These are phyloP conservation scores for Polypedilum vanderplanki DNA, from an alignment of 1,140 invertebrate genomes.

Conservation along the genomic window DNA sequence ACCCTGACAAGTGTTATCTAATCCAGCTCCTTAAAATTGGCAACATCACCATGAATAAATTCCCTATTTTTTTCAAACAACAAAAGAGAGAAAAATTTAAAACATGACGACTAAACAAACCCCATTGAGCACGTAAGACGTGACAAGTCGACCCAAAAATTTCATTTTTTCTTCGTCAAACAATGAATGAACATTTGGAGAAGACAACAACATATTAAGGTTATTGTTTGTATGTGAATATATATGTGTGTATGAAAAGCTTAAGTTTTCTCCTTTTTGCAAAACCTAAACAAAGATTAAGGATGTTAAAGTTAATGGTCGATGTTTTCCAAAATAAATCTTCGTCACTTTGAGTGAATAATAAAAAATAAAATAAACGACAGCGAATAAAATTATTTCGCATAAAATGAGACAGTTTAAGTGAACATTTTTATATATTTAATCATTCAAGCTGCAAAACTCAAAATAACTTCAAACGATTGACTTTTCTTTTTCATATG, in stretches of 20 bases:
- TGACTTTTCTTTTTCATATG: slow-evolving; percentile 1
- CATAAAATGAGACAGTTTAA: slow-evolving; percentile 10
- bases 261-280: background rate
- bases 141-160: background rate
- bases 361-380: background rate
- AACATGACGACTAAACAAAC: background rate
- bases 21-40: no score
- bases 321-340: slow-evolving; percentile 19
- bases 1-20: no score
- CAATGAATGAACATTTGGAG: background rate
- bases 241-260: background rate
- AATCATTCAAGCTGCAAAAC: background rate
- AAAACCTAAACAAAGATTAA: slow-evolving; percentile 13
- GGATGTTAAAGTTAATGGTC: slow-evolving; percentile 12
- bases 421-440: background rate
- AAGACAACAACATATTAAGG: slow-evolving; percentile 18
- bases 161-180: slow-evolving; percentile 22
- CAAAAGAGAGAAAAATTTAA: background rate
- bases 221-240: background rate
- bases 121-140: slow-evolving; percentile 1
- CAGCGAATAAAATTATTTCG: background rate
- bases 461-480: slow-evolving; percentile 5
- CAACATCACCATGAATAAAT: no score
- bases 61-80: no score
- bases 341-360: slow-evolving; percentile 8